Evolutionary conservation across 2,113 vertebrate genomes (phyloP).

Genomic region (Theristicus caerulescens): DNA sequence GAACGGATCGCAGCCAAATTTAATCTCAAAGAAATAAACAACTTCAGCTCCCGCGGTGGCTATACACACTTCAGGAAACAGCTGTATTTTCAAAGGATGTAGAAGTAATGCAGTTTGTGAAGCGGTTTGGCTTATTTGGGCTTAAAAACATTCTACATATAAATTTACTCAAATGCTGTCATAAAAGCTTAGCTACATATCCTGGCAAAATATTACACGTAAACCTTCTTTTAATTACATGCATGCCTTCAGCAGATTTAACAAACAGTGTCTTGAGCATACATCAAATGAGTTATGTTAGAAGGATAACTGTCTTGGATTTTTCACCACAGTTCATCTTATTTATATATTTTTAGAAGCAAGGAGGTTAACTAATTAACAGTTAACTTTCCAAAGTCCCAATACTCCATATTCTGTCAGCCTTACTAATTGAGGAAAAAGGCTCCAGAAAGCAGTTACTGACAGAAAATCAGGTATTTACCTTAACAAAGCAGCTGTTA

Average conservation of each 20-base stretch:
- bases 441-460: background rate
- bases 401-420: background rate
- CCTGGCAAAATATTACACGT: background rate
- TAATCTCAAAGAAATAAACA: conserved; percentile 50
- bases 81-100: conserved; percentile 2
- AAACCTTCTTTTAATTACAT: background rate
- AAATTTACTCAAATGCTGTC: background rate
- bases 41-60: conserved; percentile 16
- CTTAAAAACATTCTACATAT: background rate
- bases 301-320: background rate
- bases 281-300: background rate
- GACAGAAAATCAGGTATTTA: background rate
- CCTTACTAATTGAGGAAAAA: background rate
- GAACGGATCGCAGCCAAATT: background rate
- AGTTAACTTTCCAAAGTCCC: background rate
- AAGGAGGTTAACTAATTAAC: background rate
- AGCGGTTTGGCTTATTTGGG: background rate
- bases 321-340: background rate
- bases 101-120: background rate
- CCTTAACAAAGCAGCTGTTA: background rate
- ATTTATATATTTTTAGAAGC: background rate
- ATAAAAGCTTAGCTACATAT: background rate
- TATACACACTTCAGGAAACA: conserved; percentile 21
- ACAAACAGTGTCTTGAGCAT: background rate
- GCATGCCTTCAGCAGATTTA: background rate